phyloP scores from a whole-genome alignment of 2,797 vertebrate genomes.

The Clarias pachynema region DNA sequence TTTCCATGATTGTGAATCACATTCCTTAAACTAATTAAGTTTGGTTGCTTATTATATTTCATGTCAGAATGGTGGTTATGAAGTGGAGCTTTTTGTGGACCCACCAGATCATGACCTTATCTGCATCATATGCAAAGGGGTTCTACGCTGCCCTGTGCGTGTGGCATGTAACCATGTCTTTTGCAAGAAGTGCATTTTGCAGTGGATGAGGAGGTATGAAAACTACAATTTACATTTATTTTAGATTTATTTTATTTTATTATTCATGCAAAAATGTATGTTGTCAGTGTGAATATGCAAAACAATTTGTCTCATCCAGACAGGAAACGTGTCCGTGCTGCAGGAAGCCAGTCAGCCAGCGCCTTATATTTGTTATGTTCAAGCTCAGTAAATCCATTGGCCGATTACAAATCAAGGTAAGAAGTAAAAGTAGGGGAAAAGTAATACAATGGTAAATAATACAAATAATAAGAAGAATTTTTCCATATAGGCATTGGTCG shows the following conservation, averaged over 20 bases:
- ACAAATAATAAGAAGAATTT: too few relatives aligned
- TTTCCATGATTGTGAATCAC: neutral
- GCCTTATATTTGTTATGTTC: constrained; percentile 69
- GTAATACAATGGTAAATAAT: neutral
- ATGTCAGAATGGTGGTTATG: constrained; percentile 82
- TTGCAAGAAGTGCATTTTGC: constrained; percentile 88
- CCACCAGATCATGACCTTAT: constrained; percentile 82
- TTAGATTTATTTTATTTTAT: too few relatives aligned
- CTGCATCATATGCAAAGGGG: constrained; percentile 87
- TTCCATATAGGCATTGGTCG: too few relatives aligned
- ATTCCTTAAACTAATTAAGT: neutral
- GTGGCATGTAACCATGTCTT: constrained; percentile 86
- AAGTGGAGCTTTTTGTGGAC: constrained; percentile 83
- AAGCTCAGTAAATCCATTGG: constrained; percentile 73
- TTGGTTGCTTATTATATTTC: constrained; percentile 9
- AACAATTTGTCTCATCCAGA: constrained; percentile 56
- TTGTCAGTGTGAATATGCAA: neutral
- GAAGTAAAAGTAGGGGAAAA: constrained; percentile 4
- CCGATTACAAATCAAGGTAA: constrained; percentile 74
- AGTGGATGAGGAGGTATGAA: constrained; percentile 82
- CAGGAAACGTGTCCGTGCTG: constrained; percentile 78
- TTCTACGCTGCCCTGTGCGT: constrained; percentile 83
- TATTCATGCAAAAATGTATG: neutral
- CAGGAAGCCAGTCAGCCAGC: constrained; percentile 68
- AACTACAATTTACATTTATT: neutral